Percentiles rank a stretch among this genome's conserved stretches.
Evolutionary conservation across 2,113 vertebrate species (phyloP).

Genomic region (Sylvilagus bachmani): DNA sequence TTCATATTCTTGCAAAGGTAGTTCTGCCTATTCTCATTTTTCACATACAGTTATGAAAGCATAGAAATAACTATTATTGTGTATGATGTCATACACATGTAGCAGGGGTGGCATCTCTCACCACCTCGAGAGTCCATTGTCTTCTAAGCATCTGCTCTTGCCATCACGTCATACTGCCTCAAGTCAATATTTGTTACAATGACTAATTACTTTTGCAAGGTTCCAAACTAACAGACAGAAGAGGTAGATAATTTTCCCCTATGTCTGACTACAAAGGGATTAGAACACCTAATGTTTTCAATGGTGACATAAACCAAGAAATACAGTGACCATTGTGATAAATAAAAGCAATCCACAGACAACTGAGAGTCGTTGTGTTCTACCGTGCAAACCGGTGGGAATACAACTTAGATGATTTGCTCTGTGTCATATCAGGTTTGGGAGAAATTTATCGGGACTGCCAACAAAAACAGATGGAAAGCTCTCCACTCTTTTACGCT

Average conservation of each 20-base stretch:
- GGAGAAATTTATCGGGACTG: constrained; percentile 15
- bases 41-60: background rate
- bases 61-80: background rate
- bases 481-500: background rate
- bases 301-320: background rate
- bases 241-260: background rate
- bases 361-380: background rate
- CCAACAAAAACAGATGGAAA: constrained; percentile 51
- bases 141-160: background rate
- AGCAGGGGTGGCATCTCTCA: background rate
- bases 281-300: background rate
- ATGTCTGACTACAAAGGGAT: background rate
- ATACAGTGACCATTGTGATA: background rate
- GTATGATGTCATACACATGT: background rate
- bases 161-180: background rate
- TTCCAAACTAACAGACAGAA: background rate
- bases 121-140: background rate
- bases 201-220: background rate
- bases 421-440: background rate
- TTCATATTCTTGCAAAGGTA: background rate
- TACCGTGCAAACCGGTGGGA: background rate
- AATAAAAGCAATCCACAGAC: constrained; percentile 1
- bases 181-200: background rate
- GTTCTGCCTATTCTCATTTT: background rate
- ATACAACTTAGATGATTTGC: background rate